Conservation (phyloP, 1,140 invertebrate genomes). For the Muscidifurax raptorellus region DNA sequence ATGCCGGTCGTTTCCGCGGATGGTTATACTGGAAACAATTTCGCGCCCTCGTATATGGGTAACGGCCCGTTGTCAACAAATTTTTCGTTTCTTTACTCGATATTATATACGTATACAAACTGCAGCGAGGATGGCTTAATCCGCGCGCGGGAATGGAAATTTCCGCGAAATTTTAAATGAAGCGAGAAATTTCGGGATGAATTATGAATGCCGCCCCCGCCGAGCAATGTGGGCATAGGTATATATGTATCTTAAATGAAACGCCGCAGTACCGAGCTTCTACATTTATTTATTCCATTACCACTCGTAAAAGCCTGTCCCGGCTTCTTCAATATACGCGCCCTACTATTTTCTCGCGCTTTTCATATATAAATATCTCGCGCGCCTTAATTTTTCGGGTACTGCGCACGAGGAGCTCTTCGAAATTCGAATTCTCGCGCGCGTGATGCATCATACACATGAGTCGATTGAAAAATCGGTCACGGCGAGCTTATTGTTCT, state of each 20-base stretch:
- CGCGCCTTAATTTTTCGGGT: not conserved
- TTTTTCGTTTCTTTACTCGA: not conserved
- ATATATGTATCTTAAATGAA: conserved; percentile 1
- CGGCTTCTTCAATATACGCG: not conserved
- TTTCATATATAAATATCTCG: not conserved
- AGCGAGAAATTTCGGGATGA: too few species aligned
- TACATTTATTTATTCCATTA: conserved; percentile 37
- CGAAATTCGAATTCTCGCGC: too few species aligned
- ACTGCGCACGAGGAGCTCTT: too few species aligned
- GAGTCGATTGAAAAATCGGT: too few species aligned
- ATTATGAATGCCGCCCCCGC: too few species aligned
- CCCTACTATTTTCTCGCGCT: not conserved
- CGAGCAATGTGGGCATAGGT: not conserved
- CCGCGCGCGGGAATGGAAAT: too few species aligned
- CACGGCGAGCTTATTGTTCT: too few species aligned
- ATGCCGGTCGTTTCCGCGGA: not conserved
- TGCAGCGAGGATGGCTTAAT: not conserved
- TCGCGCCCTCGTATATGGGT: too few species aligned
- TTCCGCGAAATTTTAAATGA: too few species aligned
- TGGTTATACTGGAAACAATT: not conserved
- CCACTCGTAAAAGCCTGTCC: not conserved
- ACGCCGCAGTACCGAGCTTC: not conserved
- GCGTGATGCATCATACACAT: too few species aligned
- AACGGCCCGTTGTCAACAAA: too few species aligned
- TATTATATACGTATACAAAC: not conserved